Evolutionary conservation across 92 coral and sea anemone genomes (phyloP), one percentile per base, ranked within the genome.

Genomic region (Pocillopora grandis): DNA sequence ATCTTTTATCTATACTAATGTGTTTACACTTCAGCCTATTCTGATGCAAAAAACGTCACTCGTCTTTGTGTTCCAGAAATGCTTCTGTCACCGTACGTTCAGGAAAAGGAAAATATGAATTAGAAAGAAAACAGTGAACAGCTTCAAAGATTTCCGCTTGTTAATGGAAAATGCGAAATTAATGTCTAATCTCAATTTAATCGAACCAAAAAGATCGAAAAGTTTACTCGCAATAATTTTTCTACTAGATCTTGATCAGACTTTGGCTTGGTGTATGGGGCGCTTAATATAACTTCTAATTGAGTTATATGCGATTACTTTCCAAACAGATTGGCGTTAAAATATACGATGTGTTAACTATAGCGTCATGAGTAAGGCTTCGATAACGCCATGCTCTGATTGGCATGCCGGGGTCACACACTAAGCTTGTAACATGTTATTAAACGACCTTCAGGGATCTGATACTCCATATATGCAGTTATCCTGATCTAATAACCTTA

Each of bases 81-180:
- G 88, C 91, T 77, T 80, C 93, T 93, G 97, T 93, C 97, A 93
- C 83, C 66, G 31, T 68, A 77, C 81, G 73, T 85, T 86, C 66
- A 79, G 52, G 91, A 76, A 84, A 89, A 91, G 80, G 90, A 91
- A 89, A 88, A 81, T 86, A 77, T 71, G 78, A 75, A 63, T 89
- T 83, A 78, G 80, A 78, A 81, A 82, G 82, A 91, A 67, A 89
- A 89, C 95, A 93, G 81, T 75, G 83, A 87, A 71, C 79, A 73
- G 91, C 88, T 84, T 91, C 89, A 77, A 84, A 80, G 84, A 89
- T 89, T 91, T 91, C 97, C 93, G 94, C 86, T 84, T 49, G 83
- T 90, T 76, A 87, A 91, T 79, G 97, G 91, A 84, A 93, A 93
- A 93, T 93, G 97, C 86, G 95, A 93, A 91, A 89, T 91, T 93